phyloP scores from a whole-genome alignment of 2,113 vertebrate genomes.

The Paratilapia polleni region DNA sequence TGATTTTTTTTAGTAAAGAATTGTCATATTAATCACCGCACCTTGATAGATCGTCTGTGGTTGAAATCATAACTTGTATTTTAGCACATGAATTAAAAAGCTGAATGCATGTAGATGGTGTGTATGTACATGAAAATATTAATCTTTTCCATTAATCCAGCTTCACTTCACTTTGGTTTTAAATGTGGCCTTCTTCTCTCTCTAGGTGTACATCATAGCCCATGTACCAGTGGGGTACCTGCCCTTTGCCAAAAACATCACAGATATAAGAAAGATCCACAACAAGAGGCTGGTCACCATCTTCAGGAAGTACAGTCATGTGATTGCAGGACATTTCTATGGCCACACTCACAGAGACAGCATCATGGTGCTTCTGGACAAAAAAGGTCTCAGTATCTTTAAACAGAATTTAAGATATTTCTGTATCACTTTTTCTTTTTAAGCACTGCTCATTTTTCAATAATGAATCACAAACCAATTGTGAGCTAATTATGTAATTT shows the following conservation, averaged over 20 bases:
- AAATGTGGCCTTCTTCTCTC: neutral
- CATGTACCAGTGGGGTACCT: conserved; percentile 93
- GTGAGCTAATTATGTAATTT: neutral
- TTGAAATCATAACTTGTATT: neutral
- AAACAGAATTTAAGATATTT: neutral
- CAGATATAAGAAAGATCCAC: conserved; percentile 82
- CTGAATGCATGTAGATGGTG: too few species aligned
- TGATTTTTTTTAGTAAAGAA: neutral
- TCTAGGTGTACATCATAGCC: conserved; percentile 91
- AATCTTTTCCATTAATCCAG: too few species aligned
- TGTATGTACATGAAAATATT: too few species aligned
- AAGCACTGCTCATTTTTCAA: too few species aligned
- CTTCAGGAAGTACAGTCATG: conserved; percentile 85
- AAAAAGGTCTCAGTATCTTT: conserved; percentile 76
- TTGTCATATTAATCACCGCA: neutral
- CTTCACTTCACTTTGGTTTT: too few species aligned
- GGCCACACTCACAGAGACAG: conserved; percentile 96
- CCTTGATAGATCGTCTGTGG: too few species aligned
- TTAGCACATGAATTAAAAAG: neutral
- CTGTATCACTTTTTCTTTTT: too few species aligned
- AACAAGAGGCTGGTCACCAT: conserved; percentile 89
- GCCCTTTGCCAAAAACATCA: conserved; percentile 77
- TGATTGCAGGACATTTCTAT: conserved; percentile 92
- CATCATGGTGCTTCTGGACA: conserved; percentile 90
- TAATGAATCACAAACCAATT: too few species aligned